Evolutionary conservation across 2,113 vertebrate genomes (phyloP), one percentile per base, ranked within the genome.

Genomic region (Alaudala cheleensis): DNA sequence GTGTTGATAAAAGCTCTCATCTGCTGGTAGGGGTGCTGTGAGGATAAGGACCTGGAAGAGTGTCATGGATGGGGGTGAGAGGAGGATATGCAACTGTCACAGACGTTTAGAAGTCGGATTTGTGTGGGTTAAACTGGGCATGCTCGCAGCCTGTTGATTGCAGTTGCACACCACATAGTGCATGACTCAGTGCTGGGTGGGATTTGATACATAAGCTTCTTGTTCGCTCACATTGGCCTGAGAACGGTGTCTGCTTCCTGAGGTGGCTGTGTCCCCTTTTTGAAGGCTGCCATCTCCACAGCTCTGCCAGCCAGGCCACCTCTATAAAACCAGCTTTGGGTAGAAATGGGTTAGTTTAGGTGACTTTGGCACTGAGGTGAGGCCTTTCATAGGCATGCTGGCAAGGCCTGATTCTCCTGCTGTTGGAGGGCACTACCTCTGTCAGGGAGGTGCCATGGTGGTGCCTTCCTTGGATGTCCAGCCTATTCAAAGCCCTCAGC

Each of bases 91-190:
- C 71, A 88, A 85, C 93, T 5, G 74, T 87, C n/a, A 3, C 81
- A 93, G 91, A 57, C 50, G 5, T 84, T 93, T 39, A 80, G 37
- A 90, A 92, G 93, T 95, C 67, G 79, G 90, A 94, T 94, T 96
- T 97, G 95, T 95, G 93, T 95, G 92, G 94, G 94, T 95, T 95
- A 94, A 90, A 94, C 90, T 80, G 74, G 95, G 90, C 93, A 92
- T 95, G 92, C 93, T 94, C n/a, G 2, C 90, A 90, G 95, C 91
- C 81, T 92, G 93, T 89, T 96, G 94, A 76, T 85, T 74, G 70
- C 93, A 92, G 91, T 94, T 91, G 86, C 89, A 88, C 70, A 50
- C 81, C 77, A 64, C 66, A 45, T 69, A 5, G 11, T 74, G 84
- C 74, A 57, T 95, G 96, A 95, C 81, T 97, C 92, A 93, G 78